Conservation (phyloP, 2,113 vertebrate species). For the Tichodroma muraria region DNA sequence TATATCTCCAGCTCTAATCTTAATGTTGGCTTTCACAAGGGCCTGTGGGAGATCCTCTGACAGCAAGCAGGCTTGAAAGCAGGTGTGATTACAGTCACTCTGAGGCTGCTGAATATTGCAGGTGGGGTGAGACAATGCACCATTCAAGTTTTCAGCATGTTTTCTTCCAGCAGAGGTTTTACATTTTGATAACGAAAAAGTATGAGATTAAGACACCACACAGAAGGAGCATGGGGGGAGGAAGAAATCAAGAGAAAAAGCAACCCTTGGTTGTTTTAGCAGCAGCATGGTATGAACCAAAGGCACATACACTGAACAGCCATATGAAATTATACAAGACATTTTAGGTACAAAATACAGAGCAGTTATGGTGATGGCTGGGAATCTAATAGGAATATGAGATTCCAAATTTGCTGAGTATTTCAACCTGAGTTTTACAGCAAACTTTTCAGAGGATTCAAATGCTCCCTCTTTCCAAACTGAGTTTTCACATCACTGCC, state of each 20-base stretch:
- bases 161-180: background rate
- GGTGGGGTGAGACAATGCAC: background rate
- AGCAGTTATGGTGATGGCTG: background rate
- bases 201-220: background rate
- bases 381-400: background rate
- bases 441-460: background rate
- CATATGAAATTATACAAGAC: background rate
- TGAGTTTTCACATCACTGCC: background rate
- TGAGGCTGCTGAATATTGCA: background rate
- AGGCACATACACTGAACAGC: background rate
- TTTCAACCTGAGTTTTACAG: background rate
- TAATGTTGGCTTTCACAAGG: background rate
- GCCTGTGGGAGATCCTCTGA: background rate
- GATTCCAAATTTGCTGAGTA: background rate
- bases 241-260: background rate
- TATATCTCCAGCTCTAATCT: conserved; percentile 13
- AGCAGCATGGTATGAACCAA: background rate
- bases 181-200: background rate
- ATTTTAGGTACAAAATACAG: background rate
- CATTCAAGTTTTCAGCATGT: background rate
- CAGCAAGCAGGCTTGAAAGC: background rate
- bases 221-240: background rate
- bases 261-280: background rate
- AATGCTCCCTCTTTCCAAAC: background rate
- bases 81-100: conserved; percentile 10